These are phyloP conservation scores for Meles meles DNA, from an alignment of 2,113 vertebrate species.

Conservation along the genomic window DNA sequence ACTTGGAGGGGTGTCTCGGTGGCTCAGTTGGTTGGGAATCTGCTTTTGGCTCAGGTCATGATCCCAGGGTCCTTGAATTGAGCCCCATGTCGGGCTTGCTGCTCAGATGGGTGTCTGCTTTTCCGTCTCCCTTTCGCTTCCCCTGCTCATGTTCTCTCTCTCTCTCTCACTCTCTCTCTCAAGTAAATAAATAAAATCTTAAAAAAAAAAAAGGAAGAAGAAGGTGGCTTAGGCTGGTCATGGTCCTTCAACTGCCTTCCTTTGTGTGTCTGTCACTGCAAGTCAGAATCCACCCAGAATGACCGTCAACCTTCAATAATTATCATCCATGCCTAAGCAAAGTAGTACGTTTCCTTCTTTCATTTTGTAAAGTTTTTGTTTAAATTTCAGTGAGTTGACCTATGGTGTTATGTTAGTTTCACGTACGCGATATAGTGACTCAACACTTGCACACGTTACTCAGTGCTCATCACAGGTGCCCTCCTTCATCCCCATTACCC, in stretches of 20 bases:
- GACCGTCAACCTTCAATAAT: background rate
- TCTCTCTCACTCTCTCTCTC: background rate
- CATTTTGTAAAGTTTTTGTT: background rate
- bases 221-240: accelerated
- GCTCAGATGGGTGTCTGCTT: background rate
- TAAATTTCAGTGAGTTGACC: background rate
- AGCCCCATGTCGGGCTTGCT: background rate
- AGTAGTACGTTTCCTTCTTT: background rate
- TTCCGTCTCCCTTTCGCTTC: background rate
- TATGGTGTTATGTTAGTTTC: background rate
- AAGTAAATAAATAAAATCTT: background rate
- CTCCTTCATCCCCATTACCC: background rate
- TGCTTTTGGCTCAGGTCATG: background rate
- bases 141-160: background rate
- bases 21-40: background rate
- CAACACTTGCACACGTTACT: background rate
- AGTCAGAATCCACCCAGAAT: background rate
- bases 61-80: background rate
- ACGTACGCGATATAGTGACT: background rate
- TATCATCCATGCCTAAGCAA: background rate
- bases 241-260: accelerated
- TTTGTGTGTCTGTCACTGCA: accelerated
- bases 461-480: background rate
- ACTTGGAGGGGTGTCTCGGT: background rate
- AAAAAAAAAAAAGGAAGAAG: background rate